Evolutionary conservation across 2,797 vertebrate genomes (phyloP).

Genomic region (Sebastes kiyomatsui): DNA sequence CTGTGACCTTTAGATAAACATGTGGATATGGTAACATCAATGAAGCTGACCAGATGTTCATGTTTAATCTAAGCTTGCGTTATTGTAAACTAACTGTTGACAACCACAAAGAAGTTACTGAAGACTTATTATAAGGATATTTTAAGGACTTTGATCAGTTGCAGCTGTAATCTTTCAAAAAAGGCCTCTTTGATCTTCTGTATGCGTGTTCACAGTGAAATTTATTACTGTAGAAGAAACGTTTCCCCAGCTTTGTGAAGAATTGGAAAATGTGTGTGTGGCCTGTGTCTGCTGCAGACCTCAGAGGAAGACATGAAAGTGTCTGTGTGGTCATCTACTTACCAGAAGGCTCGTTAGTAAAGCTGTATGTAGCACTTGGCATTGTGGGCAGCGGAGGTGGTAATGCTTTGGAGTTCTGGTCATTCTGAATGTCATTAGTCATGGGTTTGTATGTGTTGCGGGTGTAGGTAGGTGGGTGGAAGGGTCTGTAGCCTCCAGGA

Average conservation of each 20-base stretch:
- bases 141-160: neutral
- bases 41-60: neutral
- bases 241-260: neutral
- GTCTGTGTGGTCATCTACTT: conserved; percentile 61
- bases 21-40: neutral
- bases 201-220: neutral
- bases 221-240: neutral
- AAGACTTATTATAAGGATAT: neutral
- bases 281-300: neutral
- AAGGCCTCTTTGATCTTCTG: neutral
- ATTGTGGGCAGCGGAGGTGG: conserved; percentile 87
- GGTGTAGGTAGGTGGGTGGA: conserved; percentile 81
- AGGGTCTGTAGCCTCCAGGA: conserved; percentile 81
- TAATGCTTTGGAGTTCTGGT: conserved; percentile 85
- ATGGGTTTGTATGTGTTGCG: conserved; percentile 88
- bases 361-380: conserved; percentile 86
- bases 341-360: conserved; percentile 92
- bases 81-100: neutral
- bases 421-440: conserved; percentile 93
- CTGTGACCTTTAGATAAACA: too few relatives aligned
- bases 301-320: neutral
- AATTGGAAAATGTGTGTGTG: neutral
- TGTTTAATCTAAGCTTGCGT: neutral
- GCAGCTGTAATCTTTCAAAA: neutral
- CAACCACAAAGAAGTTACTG: neutral